A percentile compares a stretch with the other conserved stretches of the same genome.
These are phyloP conservation scores for Apotomis turbidana DNA, from an alignment of 2,888 invertebrate genomes.

Conservation along the genomic window DNA sequence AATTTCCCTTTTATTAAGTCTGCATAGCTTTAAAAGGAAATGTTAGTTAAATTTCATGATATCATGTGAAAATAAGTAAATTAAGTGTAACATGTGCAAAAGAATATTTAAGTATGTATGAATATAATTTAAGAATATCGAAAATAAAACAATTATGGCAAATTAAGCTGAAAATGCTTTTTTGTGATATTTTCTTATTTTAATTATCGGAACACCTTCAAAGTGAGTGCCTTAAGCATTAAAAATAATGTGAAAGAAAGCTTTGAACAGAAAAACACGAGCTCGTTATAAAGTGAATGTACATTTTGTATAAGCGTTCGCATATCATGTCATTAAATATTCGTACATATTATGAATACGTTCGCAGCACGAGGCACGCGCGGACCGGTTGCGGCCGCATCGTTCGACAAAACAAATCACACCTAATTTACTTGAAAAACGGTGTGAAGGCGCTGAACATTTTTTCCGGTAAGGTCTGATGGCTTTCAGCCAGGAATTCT, in stretches of 20 bases:
- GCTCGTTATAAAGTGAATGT: conserved; percentile 44
- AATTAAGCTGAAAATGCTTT: neutral
- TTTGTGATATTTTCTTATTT: neutral
- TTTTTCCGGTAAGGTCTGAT: conserved; percentile 55
- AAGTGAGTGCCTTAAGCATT: conserved; percentile 14
- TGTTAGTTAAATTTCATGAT: neutral
- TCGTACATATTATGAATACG: conserved; percentile 45
- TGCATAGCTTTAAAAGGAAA: neutral
- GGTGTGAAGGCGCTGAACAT: conserved; percentile 66
- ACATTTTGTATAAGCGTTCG: conserved; percentile 34
- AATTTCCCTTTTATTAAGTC: too few relatives aligned
- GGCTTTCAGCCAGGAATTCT: conserved; percentile 46
- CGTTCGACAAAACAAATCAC: conserved; percentile 62
- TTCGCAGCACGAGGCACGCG: conserved; percentile 49
- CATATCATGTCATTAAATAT: conserved; percentile 45
- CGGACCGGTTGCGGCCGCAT: conserved; percentile 31
- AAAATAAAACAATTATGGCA: neutral
- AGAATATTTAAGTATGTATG: neutral
- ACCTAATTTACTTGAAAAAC: conserved; percentile 68
- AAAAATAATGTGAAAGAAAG: conserved; percentile 1
- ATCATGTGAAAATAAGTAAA: too few relatives aligned
- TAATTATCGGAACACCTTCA: conserved; percentile 17
- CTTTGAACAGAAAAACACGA: conserved; percentile 19
- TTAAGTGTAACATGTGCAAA: neutral
- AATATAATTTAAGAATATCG: neutral